Conservation (phyloP, 92 coral and sea anemone genomes). For the Plumapathes pennacea region DNA sequence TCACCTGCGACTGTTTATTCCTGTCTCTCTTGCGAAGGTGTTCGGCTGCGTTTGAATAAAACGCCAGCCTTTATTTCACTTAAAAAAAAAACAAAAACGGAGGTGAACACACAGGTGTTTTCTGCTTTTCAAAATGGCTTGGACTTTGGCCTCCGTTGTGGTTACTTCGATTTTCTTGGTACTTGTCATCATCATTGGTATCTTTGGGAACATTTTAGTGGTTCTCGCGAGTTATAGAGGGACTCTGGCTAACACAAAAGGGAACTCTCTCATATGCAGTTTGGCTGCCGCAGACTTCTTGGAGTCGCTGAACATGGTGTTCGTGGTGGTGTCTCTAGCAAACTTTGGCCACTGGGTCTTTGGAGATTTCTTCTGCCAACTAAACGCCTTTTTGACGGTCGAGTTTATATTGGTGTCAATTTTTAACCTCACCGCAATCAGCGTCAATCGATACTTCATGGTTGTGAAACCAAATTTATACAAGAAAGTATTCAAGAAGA, state of each 20-base stretch:
- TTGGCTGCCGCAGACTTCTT: conserved; percentile 46
- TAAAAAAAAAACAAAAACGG: no score
- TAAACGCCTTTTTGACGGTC: conserved; percentile 43
- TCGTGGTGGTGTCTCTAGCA: conserved; percentile 39
- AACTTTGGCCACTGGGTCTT: conserved; percentile 49
- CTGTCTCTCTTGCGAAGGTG: no score
- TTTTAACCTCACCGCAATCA: conserved; percentile 39
- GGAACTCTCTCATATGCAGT: conserved; percentile 42
- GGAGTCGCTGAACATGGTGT: conserved; percentile 48
- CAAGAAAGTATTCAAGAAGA: conserved; percentile 27
- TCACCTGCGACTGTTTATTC: no score
- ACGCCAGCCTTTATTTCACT: no score
- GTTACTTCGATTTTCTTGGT: conserved; percentile 16
- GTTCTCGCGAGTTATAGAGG: conserved; percentile 46
- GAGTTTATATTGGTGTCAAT: conserved; percentile 43
- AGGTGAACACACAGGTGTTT: no score
- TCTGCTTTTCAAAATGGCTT: no score
- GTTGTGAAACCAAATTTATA: conserved; percentile 48
- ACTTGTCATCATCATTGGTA: conserved; percentile 38
- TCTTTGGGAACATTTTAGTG: conserved; percentile 51
- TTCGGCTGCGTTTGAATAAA: no score
- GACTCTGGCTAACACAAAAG: conserved; percentile 35
- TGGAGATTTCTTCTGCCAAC: conserved; percentile 25
- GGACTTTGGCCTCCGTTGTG: conserved; percentile 41
- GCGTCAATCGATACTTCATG: conserved; percentile 53